Evolutionary conservation across 2,888 invertebrate species (phyloP).

Genomic region (Drosophila buzzatii): DNA sequence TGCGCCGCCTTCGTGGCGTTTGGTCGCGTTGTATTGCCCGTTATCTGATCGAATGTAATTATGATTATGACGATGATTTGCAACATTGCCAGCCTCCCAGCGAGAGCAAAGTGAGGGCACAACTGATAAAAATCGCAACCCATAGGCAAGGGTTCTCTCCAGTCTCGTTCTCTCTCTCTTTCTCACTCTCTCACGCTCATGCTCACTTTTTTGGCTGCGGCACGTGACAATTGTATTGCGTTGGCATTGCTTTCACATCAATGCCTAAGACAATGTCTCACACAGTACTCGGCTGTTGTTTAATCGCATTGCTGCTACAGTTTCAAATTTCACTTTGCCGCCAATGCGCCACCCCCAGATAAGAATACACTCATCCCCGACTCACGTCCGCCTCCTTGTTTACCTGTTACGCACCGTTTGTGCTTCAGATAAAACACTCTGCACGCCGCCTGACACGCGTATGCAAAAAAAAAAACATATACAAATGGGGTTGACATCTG

Average conservation of each 20-base stretch:
- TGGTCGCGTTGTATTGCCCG: constrained; percentile 45
- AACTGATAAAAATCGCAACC: constrained; percentile 58
- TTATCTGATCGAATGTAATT: constrained; percentile 81
- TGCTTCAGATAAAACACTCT: constrained; percentile 59
- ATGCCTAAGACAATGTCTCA: constrained; percentile 58
- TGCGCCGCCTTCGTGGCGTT: constrained; percentile 52
- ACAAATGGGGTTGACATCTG: constrained; percentile 30
- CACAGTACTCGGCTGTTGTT: constrained; percentile 18
- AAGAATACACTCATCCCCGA: constrained; percentile 28
- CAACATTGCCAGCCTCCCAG: constrained; percentile 65
- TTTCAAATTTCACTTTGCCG: constrained; percentile 58
- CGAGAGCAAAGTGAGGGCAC: constrained; percentile 18
- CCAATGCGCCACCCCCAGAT: constrained; percentile 12
- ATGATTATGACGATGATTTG: constrained; percentile 81
- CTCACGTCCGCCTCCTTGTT: constrained; percentile 32
- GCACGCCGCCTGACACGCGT: constrained; percentile 59
- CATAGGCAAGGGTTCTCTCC: constrained; percentile 54
- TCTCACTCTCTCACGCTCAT: constrained; percentile 1
- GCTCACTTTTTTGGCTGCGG: constrained; percentile 32
- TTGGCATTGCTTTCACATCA: constrained; percentile 43
- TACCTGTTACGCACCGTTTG: constrained; percentile 75
- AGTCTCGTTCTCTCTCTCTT: background rate
- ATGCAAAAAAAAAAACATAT: constrained; percentile 42
- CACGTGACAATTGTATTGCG: constrained; percentile 72
- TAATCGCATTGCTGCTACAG: constrained; percentile 66